phyloP scores from a whole-genome alignment of 2,888 invertebrate genomes.

The Ormyrus labotus region DNA sequence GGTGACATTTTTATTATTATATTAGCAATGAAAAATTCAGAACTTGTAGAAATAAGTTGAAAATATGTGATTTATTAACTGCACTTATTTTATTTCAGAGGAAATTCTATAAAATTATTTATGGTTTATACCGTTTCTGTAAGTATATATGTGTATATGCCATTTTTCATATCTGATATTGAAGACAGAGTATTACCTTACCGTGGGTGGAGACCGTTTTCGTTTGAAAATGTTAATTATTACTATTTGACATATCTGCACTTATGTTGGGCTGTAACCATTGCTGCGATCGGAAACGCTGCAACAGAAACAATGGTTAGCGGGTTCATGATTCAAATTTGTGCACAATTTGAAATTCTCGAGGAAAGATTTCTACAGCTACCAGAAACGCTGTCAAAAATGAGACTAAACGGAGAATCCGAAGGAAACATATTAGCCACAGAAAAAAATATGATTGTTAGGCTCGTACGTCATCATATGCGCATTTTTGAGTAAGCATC shows the following conservation, averaged over 20 bases:
- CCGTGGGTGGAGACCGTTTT: constrained; percentile 24
- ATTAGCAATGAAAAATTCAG: no score
- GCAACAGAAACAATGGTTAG: constrained; percentile 37
- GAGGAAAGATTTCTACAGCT: constrained; percentile 29
- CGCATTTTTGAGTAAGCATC: constrained; percentile 23
- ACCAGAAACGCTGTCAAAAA: neutral
- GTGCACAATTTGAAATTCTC: constrained; percentile 37
- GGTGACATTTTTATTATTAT: neutral
- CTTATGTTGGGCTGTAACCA: neutral
- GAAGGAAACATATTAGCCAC: neutral
- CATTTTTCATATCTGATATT: constrained; percentile 1
- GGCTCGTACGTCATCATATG: constrained; percentile 19
- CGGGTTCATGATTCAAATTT: constrained; percentile 48
- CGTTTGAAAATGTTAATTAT: neutral
- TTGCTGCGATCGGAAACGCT: constrained; percentile 14
- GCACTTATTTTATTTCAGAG: constrained; percentile 2
- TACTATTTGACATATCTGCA: constrained; percentile 29
- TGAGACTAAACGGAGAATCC: neutral
- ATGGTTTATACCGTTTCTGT: constrained; percentile 13
- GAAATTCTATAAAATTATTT: constrained; percentile 11
- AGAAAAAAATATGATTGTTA: constrained; percentile 13
- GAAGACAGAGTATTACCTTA: constrained; percentile 27
- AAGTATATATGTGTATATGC: constrained; percentile 3
- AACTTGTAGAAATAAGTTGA: no score
- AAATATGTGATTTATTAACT: no score